A percentile compares a stretch with the other conserved stretches of the same genome.
These are phyloP conservation scores for Eunapius fragilis DNA, from an alignment of 37 sponge, comb jelly and placozoan species.

Conservation along the genomic window DNA sequence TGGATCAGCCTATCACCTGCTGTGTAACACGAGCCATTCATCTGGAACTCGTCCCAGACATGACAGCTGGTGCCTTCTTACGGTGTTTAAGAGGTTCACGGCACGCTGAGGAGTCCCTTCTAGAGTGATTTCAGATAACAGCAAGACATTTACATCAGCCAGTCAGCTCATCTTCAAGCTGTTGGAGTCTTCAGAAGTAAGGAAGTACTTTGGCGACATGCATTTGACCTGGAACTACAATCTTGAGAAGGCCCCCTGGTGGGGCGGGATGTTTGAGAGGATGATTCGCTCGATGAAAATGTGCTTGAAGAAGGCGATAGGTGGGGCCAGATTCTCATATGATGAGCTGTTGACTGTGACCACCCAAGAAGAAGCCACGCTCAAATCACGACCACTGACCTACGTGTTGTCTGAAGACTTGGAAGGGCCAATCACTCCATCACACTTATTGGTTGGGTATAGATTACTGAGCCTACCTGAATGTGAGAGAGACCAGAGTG, in stretches of 20 bases:
- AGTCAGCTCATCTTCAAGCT: conserved; percentile 16
- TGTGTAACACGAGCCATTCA: conserved; percentile 33
- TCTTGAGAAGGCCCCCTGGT: conserved; percentile 36
- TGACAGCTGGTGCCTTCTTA: conserved; percentile 23
- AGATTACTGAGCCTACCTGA: conserved; percentile 28
- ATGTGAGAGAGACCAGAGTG: neutral
- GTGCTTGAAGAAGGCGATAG: conserved; percentile 38
- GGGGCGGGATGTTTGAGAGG: conserved; percentile 56
- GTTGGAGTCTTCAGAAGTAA: neutral
- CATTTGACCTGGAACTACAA: conserved; percentile 39
- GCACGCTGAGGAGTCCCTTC: conserved; percentile 16
- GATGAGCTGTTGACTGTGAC: conserved; percentile 41
- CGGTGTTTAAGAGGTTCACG: conserved; percentile 26
- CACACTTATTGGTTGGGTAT: conserved; percentile 24
- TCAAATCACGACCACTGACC: conserved; percentile 48
- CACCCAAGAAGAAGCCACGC: conserved; percentile 22
- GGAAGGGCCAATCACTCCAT: conserved; percentile 44
- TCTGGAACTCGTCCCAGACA: conserved; percentile 29
- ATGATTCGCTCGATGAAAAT: conserved; percentile 28
- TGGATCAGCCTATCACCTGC: conserved; percentile 32
- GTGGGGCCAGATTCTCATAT: conserved; percentile 31
- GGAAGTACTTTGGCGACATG: neutral
- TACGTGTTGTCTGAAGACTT: no score
- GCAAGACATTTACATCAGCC: conserved; percentile 27
- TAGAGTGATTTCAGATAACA: conserved; percentile 27